Percentiles rank a stretch among this genome's conserved stretches.
These are phyloP conservation scores for Agriopis marginaria DNA, from an alignment of 2,888 invertebrate species.

Conservation along the genomic window DNA sequence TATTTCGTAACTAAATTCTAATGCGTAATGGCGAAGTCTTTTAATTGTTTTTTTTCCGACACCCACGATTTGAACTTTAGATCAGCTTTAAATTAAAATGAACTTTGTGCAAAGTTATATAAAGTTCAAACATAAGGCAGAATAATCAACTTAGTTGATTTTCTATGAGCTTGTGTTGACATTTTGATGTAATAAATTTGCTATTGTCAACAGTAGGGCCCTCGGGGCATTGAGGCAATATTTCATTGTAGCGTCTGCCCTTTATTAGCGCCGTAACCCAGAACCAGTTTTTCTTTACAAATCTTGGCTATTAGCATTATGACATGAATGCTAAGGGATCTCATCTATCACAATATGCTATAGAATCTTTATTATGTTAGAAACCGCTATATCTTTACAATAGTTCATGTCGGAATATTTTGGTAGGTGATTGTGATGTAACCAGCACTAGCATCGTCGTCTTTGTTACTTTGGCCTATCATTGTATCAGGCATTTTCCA, in stretches of 20 bases:
- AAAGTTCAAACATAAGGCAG: conserved; percentile 27
- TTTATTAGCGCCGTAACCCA: conserved; percentile 45
- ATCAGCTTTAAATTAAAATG: conserved; percentile 13
- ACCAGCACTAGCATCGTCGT: too few relatives aligned
- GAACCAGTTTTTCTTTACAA: conserved; percentile 39
- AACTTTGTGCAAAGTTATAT: conserved; percentile 3
- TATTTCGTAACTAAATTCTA: background rate
- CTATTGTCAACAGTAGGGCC: conserved; percentile 52
- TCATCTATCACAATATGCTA: conserved; percentile 23
- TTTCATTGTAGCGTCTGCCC: conserved; percentile 48
- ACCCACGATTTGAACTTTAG: conserved; percentile 25
- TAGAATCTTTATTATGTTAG: background rate
- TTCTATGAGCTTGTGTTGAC: conserved; percentile 46
- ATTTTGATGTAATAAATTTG: conserved; percentile 54
- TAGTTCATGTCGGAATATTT: background rate
- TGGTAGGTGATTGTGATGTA: too few relatives aligned
- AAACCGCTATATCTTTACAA: background rate
- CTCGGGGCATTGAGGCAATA: conserved; percentile 46
- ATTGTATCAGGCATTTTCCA: too few relatives aligned
- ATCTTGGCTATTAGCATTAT: conserved; percentile 35
- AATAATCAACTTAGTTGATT: conserved; percentile 25
- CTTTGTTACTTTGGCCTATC: background rate
- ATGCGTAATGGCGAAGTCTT: background rate
- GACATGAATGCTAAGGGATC: conserved; percentile 18
- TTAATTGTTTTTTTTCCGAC: conserved; percentile 14